phyloP scores from a whole-genome alignment of 2,113 vertebrate genomes.

The Marmota flaviventris region DNA sequence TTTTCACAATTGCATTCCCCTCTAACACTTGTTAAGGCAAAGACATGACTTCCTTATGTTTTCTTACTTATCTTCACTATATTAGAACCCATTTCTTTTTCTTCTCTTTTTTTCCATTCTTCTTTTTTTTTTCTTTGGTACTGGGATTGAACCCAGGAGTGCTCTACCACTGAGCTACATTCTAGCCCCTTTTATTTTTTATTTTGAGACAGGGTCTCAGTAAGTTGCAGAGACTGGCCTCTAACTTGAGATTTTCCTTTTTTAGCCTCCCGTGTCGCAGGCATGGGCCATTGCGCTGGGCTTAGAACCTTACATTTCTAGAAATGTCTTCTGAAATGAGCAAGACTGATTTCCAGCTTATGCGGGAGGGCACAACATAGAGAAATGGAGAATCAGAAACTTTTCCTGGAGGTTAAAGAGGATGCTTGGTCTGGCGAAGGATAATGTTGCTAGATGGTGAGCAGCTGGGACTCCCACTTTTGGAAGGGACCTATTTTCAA shows the following conservation, averaged over 20 bases:
- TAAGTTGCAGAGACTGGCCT: too few species aligned
- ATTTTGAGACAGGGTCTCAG: too few species aligned
- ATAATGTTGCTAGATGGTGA: not conserved
- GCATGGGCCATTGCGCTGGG: too few species aligned
- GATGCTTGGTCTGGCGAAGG: not conserved
- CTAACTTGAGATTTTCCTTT: too few species aligned
- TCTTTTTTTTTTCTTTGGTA: too few species aligned
- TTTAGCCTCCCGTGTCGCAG: too few species aligned
- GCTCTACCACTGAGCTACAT: too few species aligned
- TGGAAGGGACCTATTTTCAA: not conserved
- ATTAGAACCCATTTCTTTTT: conserved; percentile 53
- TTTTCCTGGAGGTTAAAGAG: not conserved
- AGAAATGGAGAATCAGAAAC: not conserved
- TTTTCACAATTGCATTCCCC: conserved; percentile 41
- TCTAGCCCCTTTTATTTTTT: too few species aligned
- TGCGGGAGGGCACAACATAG: not conserved
- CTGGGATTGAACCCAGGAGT: too few species aligned
- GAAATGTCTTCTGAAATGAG: conserved; percentile 54
- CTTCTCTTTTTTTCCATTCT: too few species aligned
- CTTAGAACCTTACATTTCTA: conserved; percentile 48
- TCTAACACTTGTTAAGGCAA: not conserved
- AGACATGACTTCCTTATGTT: not conserved
- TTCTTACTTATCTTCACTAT: conserved; percentile 21
- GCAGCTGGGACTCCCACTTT: not conserved
- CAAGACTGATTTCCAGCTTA: not conserved